phyloP scores from a whole-genome alignment of 2,113 vertebrate species.

The Cryptotis parvus region DNA sequence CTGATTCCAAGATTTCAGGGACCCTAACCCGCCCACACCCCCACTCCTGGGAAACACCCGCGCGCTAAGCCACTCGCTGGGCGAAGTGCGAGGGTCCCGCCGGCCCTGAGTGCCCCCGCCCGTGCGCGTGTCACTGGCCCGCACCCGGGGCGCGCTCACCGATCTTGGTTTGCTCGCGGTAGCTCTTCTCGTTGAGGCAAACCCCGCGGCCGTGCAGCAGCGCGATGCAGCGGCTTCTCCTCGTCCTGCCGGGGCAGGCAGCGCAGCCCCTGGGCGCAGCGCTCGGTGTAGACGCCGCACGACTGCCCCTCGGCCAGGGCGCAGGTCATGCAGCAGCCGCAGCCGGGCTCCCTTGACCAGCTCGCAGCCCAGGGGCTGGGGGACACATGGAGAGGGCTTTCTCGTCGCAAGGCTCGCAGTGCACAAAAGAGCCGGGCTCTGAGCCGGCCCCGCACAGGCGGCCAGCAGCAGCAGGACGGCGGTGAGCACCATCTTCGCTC shows the following conservation, averaged over 20 bases:
- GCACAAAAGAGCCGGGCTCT: constrained; percentile 95
- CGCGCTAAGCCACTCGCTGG: constrained; percentile 58
- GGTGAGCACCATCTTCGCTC: constrained; percentile 87
- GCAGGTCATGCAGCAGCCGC: constrained; percentile 98
- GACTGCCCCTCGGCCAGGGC: constrained; percentile 95
- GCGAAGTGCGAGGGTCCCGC: constrained; percentile 51
- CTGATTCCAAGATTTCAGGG: neutral
- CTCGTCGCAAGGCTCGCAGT: constrained; percentile 97
- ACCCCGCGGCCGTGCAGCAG: constrained; percentile 96
- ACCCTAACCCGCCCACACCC: constrained; percentile 10
- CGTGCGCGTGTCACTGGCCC: constrained; percentile 19
- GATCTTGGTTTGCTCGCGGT: constrained; percentile 92
- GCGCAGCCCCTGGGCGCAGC: constrained; percentile 95
- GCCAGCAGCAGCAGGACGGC: constrained; percentile 91
- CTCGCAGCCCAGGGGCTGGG: constrained; percentile 95
- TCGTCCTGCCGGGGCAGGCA: constrained; percentile 96
- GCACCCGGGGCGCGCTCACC: constrained; percentile 89
- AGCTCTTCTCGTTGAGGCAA: constrained; percentile 97
- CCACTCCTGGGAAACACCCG: constrained; percentile 32
- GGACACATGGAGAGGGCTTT: constrained; percentile 97
- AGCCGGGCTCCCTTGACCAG: constrained; percentile 98
- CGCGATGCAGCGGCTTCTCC: constrained; percentile 98
- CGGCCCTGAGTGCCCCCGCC: neutral
- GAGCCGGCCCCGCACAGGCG: constrained; percentile 90
- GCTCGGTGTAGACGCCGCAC: constrained; percentile 98